Conservation (phyloP, 2,797 vertebrate genomes). For the Sebastes kiyomatsui region DNA sequence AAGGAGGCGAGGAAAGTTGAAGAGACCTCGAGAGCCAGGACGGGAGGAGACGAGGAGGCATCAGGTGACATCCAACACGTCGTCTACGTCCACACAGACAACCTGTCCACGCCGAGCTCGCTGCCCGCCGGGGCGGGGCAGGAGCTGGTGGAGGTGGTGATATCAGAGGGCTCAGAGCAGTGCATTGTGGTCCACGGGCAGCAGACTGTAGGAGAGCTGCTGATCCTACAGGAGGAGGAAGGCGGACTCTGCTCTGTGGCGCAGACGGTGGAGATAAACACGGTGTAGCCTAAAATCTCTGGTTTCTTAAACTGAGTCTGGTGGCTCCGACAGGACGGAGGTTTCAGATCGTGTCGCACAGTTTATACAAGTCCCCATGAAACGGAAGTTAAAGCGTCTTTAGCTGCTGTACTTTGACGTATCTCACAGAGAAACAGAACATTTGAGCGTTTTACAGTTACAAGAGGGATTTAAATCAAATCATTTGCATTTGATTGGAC, state of each 20-base stretch:
- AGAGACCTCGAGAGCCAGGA: neutral
- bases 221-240: conserved; percentile 69
- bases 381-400: fast-evolving
- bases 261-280: conserved; percentile 74
- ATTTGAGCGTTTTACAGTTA: too few species aligned
- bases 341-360: neutral
- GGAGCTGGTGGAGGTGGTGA: conserved; percentile 63
- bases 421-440: too few species aligned
- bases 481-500: too few species aligned
- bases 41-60: neutral
- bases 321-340: neutral
- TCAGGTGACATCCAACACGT: conserved; percentile 35
- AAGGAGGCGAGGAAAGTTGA: neutral
- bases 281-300: neutral
- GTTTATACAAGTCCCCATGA: too few species aligned
- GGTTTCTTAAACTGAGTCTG: neutral
- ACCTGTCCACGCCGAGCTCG: neutral
- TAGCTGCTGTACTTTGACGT: too few species aligned
- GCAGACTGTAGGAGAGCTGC: conserved; percentile 56
- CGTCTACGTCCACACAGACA: conserved; percentile 54
- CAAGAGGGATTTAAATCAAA: too few species aligned
- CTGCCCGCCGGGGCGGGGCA: conserved; percentile 23
- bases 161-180: conserved; percentile 47
- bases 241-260: conserved; percentile 68
- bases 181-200: conserved; percentile 75